phyloP scores from a whole-genome alignment of 2,888 invertebrate species.

The Eucriotettix oculatus region DNA sequence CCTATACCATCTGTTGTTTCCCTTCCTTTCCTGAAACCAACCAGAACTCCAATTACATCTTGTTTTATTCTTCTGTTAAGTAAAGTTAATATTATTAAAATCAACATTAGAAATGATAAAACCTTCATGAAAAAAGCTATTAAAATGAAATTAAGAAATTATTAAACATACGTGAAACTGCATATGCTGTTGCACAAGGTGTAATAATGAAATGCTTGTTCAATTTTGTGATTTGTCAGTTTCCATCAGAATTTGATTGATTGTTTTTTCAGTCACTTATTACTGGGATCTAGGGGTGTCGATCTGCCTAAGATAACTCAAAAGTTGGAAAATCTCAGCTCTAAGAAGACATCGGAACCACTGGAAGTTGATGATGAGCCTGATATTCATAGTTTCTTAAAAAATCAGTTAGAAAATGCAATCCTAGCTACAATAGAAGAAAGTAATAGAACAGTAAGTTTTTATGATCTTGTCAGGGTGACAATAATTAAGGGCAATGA shows the following conservation, averaged over 20 bases:
- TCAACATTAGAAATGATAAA: too few species aligned
- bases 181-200: too few species aligned
- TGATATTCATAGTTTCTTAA: conserved; percentile 76
- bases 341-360: conserved; percentile 73
- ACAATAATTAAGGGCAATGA: conserved; percentile 80
- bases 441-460: conserved; percentile 62
- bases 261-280: conserved; percentile 48
- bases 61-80: too few species aligned
- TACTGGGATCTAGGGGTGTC: conserved; percentile 82
- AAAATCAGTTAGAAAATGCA: conserved; percentile 88
- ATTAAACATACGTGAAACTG: too few species aligned
- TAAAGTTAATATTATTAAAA: too few species aligned
- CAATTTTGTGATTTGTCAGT: background rate
- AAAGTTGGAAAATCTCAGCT: conserved; percentile 74
- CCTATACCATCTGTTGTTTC: too few species aligned
- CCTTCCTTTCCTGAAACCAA: too few species aligned
- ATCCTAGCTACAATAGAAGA: conserved; percentile 82
- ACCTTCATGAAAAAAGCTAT: too few species aligned
- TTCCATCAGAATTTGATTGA: background rate
- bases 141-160: too few species aligned
- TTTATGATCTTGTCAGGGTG: conserved; percentile 41
- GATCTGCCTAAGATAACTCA: conserved; percentile 87
- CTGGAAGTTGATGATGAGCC: conserved; percentile 81
- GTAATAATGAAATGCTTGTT: background rate
- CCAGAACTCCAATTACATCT: too few species aligned